Evolutionary conservation across 2,888 invertebrate genomes (phyloP).

Genomic region (Myathropa florea): DNA sequence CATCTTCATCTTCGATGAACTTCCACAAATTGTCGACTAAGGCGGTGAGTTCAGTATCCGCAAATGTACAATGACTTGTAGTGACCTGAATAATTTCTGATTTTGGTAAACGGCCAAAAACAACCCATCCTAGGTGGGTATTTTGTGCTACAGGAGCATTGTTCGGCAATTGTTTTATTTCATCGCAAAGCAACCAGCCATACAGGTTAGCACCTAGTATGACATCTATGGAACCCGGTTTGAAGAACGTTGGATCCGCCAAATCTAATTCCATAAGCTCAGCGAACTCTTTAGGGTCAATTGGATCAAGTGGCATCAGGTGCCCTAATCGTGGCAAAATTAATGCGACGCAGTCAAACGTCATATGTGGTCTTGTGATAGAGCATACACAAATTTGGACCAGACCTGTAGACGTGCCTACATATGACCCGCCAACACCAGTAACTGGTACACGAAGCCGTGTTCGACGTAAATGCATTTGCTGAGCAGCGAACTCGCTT

Average conservation of each 20-base stretch:
- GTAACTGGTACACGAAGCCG: conserved; percentile 27
- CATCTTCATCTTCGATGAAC: conserved; percentile 24
- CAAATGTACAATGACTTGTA: no score
- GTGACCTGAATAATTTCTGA: not conserved
- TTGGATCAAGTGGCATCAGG: no score
- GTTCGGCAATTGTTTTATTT: conserved; percentile 10
- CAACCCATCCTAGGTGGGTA: not conserved
- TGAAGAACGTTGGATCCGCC: no score
- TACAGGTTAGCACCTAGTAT: conserved; percentile 31
- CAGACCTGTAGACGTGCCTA: conserved; percentile 47
- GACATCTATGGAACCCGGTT: conserved; percentile 37
- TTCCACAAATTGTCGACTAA: conserved; percentile 18
- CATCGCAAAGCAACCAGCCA: conserved; percentile 4
- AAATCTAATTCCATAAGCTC: no score
- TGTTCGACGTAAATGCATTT: conserved; percentile 35
- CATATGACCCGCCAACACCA: conserved; percentile 31
- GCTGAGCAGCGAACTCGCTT: conserved; percentile 35
- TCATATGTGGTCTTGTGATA: no score
- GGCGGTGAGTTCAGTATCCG: no score
- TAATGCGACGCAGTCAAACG: no score
- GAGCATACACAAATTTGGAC: conserved; percentile 31
- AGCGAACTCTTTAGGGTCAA: no score
- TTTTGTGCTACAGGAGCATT: not conserved
- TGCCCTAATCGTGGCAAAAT: no score
- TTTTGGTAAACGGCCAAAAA: conserved; percentile 21